Percentiles rank a stretch among this genome's conserved stretches.
Conservation (phyloP, 2,888 invertebrate genomes). For the Girardia tigrina region DNA sequence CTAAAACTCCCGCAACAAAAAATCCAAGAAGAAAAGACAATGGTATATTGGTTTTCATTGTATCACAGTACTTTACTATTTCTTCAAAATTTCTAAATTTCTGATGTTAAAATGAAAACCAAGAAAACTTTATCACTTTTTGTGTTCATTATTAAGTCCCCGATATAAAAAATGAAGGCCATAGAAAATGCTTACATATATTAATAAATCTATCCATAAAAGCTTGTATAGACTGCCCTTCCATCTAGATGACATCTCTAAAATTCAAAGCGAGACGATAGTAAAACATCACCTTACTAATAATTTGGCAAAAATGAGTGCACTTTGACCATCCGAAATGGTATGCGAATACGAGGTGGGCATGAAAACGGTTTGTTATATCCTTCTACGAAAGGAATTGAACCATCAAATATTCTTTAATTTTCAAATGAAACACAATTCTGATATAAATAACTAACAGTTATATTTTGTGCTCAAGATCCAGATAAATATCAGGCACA, state of each 20-base stretch:
- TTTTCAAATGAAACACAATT: background rate
- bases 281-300: background rate
- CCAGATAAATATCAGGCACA: conserved; percentile 3
- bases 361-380: background rate
- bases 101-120: background rate
- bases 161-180: conserved; percentile 1
- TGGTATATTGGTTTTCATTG: conserved; percentile 11
- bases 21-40: background rate
- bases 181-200: background rate
- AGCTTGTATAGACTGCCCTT: background rate
- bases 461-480: background rate
- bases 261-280: background rate
- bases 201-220: background rate
- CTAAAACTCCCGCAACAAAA: conserved; percentile 17
- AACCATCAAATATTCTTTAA: too few species aligned
- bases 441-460: background rate
- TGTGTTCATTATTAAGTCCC: background rate
- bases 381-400: too few species aligned
- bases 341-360: conserved; percentile 7
- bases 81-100: background rate
- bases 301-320: background rate
- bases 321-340: conserved; percentile 1
- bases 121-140: background rate
- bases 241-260: background rate
- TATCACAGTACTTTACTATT: background rate